Evolutionary conservation across 2,888 invertebrate species (phyloP).

Genomic region (Hofmannophila pseudospretella): DNA sequence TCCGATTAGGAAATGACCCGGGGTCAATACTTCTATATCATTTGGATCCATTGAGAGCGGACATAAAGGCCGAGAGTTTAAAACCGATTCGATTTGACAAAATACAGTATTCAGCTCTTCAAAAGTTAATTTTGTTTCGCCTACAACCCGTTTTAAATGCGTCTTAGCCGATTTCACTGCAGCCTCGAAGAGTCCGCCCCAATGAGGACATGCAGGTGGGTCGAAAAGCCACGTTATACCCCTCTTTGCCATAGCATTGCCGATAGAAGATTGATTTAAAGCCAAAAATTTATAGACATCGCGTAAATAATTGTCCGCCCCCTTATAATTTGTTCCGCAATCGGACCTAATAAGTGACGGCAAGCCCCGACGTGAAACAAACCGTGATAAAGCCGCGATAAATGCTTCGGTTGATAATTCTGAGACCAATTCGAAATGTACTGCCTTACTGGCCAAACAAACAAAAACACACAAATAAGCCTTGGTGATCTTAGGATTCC

Average conservation of each 20-base stretch:
- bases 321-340: not conserved
- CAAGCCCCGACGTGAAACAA: not conserved
- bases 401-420: not conserved
- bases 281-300: not conserved
- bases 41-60: conserved; percentile 10
- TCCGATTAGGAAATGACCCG: conserved; percentile 17
- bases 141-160: conserved; percentile 8
- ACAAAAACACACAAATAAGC: not conserved
- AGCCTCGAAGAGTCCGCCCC: conserved; percentile 16
- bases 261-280: not conserved
- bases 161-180: conserved; percentile 12
- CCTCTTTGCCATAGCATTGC: too few species aligned
- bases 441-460: not conserved
- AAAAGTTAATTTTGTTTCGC: conserved; percentile 10
- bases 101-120: conserved; percentile 14
- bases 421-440: not conserved
- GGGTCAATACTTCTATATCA: conserved; percentile 12
- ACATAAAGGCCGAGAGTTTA: conserved; percentile 15
- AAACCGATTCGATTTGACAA: conserved; percentile 10
- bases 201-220: conserved; percentile 8
- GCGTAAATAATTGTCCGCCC: not conserved
- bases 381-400: conserved; percentile 9
- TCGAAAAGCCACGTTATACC: conserved; percentile 6
- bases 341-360: not conserved
- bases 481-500: not conserved